Evolutionary conservation across 2,888 invertebrate species (phyloP).

Genomic region (Linyphia triangularis): DNA sequence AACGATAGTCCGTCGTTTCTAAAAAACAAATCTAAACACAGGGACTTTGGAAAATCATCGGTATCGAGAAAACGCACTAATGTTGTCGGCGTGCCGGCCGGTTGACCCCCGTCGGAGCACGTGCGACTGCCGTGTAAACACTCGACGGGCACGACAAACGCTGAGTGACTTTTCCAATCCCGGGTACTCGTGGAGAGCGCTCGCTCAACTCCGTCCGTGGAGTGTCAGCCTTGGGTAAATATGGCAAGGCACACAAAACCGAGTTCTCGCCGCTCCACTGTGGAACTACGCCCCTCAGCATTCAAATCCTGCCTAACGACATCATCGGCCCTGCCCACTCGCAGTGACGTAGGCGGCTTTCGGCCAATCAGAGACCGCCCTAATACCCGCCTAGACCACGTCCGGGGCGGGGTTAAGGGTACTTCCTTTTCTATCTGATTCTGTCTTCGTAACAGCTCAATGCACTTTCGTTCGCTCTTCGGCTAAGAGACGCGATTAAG

Average conservation of each 20-base stretch:
- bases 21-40: neutral
- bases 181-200: slow-evolving; percentile 65
- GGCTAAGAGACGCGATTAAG: slow-evolving; percentile 58
- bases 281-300: slow-evolving; percentile 70
- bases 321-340: slow-evolving; percentile 28
- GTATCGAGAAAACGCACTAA: neutral
- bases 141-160: slow-evolving; percentile 47
- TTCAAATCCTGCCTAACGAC: slow-evolving; percentile 69
- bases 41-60: slow-evolving; percentile 1
- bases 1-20: neutral
- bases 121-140: slow-evolving; percentile 71
- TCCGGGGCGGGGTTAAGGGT: slow-evolving; percentile 68
- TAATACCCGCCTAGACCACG: slow-evolving; percentile 36
- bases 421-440: slow-evolving; percentile 42
- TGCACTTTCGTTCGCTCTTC: slow-evolving; percentile 49
- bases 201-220: slow-evolving; percentile 65
- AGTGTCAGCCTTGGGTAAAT: slow-evolving; percentile 75
- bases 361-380: slow-evolving; percentile 56
- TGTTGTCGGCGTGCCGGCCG: slow-evolving; percentile 39
- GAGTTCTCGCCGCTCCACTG: slow-evolving; percentile 55
- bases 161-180: slow-evolving; percentile 69
- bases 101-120: slow-evolving; percentile 67
- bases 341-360: slow-evolving; percentile 45
- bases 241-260: slow-evolving; percentile 75
- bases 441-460: slow-evolving; percentile 42